Evolutionary conservation across 2,797 vertebrate species (phyloP).

Genomic region (Odontamblyopus lacepedii): DNA sequence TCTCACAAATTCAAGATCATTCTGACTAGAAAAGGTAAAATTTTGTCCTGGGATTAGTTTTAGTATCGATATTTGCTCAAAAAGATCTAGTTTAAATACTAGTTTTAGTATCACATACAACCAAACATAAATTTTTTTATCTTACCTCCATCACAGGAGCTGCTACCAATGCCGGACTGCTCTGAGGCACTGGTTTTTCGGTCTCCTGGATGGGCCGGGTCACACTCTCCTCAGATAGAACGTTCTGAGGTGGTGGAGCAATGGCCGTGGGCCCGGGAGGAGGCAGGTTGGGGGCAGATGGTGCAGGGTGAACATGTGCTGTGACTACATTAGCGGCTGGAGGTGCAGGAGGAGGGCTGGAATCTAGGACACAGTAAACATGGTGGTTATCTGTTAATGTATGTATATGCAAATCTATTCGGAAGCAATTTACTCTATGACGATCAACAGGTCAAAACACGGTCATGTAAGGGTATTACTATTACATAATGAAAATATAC

Average conservation of each 20-base stretch:
- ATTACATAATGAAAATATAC: background rate
- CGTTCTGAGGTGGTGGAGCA: slow-evolving; percentile 15
- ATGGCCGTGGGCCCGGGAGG: slow-evolving; percentile 25
- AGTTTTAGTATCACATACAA: background rate
- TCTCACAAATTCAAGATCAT: too few species aligned
- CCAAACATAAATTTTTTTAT: background rate
- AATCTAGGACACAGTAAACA: slow-evolving; percentile 48
- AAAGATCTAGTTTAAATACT: too few species aligned
- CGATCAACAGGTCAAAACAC: background rate
- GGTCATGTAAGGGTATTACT: background rate
- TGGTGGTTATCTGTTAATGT: slow-evolving; percentile 15
- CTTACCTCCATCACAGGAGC: background rate
- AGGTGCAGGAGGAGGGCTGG: slow-evolving; percentile 23
- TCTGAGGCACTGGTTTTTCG: slow-evolving; percentile 15
- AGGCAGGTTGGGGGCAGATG: slow-evolving; percentile 34
- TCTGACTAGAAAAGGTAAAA: too few species aligned
- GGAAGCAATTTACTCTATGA: background rate
- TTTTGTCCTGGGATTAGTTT: too few species aligned
- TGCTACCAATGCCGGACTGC: background rate
- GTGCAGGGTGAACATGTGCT: slow-evolving; percentile 56
- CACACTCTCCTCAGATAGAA: slow-evolving; percentile 21
- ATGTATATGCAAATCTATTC: slow-evolving; percentile 12
- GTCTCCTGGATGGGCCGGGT: slow-evolving; percentile 12
- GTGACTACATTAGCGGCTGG: slow-evolving; percentile 26
- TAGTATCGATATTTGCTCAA: too few species aligned